Evolutionary conservation across 2,113 vertebrate genomes (phyloP).

Genomic region (Petromus typicus): DNA sequence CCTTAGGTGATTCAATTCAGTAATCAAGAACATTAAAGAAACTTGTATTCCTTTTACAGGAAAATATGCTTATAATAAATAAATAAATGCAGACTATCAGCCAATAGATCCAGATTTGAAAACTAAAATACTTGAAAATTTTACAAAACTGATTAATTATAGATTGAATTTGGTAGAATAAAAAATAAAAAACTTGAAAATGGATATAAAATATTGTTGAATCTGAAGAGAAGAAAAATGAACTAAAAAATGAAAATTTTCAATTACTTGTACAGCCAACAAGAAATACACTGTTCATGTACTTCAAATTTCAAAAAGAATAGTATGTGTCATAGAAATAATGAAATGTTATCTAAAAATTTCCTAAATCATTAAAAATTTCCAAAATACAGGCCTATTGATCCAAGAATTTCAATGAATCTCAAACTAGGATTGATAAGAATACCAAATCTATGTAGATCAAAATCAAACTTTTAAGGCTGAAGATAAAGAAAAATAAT

Average conservation of each 20-base stretch:
- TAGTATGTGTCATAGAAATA: neutral
- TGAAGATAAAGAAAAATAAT: neutral
- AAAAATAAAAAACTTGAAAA: neutral
- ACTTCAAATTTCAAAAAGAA: neutral
- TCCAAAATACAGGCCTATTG: neutral
- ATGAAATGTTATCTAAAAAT: neutral
- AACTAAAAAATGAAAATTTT: neutral
- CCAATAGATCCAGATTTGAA: neutral
- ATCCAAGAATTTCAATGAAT: neutral
- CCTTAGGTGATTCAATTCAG: neutral
- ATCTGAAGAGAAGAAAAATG: neutral
- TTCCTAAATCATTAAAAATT: neutral
- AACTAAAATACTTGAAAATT: conserved; percentile 16
- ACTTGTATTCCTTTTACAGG: neutral
- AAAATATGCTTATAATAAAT: neutral
- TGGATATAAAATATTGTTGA: neutral
- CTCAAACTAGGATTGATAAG: neutral
- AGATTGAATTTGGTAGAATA: neutral
- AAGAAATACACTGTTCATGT: neutral
- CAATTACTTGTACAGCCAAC: neutral
- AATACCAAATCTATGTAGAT: neutral
- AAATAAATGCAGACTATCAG: neutral
- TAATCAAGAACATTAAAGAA: neutral
- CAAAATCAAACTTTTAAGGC: neutral
- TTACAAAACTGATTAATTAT: neutral